Percentiles rank a stretch among this genome's conserved stretches.
Evolutionary conservation across 2,113 vertebrate species (phyloP).

Genomic region (Lutjanus erythropterus): DNA sequence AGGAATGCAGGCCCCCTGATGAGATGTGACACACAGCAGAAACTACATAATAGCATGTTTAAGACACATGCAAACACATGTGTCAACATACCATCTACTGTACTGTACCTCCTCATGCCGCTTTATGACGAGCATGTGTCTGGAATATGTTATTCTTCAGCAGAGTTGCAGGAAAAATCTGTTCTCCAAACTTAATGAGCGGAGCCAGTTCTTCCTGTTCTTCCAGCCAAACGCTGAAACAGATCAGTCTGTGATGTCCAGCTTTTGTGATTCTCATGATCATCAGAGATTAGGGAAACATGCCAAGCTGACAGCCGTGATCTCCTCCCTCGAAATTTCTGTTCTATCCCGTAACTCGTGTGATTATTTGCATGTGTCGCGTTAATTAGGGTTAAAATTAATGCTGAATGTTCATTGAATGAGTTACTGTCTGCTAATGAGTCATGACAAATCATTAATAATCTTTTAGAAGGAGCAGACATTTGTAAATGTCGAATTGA

Average conservation of each 20-base stretch:
- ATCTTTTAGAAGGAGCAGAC: no score
- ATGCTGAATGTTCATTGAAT: no score
- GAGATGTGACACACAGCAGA: conserved; percentile 2
- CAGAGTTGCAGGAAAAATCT: not conserved
- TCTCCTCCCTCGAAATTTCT: no score
- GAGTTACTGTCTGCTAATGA: no score
- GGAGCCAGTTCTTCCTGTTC: not conserved
- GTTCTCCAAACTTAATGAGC: not conserved
- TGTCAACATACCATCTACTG: not conserved
- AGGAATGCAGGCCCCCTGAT: conserved; percentile 7
- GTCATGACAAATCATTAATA: no score
- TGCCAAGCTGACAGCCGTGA: no score
- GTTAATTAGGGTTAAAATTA: no score
- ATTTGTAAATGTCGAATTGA: no score
- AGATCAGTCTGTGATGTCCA: not conserved
- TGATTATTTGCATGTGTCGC: no score
- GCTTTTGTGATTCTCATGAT: no score
- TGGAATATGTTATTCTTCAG: not conserved
- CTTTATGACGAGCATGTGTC: conserved; percentile 14
- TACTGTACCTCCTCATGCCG: not conserved
- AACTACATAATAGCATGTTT: conserved; percentile 4
- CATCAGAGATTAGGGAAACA: no score
- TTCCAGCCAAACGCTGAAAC: not conserved
- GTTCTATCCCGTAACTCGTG: no score
- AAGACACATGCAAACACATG: not conserved